These are phyloP conservation scores for Harpagifer antarcticus DNA, from an alignment of 2,797 vertebrate species.

Conservation along the genomic window DNA sequence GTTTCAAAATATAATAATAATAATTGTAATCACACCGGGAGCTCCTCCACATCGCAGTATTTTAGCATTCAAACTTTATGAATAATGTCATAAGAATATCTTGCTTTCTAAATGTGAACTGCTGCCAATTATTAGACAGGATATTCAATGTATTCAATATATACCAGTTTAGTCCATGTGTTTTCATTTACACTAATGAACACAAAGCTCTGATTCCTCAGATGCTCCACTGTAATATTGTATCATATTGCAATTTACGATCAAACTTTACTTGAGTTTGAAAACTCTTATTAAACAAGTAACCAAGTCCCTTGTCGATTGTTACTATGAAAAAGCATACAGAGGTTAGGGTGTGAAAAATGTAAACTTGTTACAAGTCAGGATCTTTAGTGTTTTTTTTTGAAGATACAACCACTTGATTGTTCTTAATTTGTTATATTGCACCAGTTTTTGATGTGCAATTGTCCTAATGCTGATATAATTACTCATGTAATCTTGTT, in stretches of 20 bases:
- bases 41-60: constrained; percentile 19
- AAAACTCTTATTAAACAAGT: constrained; percentile 20
- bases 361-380: constrained; percentile 53
- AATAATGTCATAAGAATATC: constrained; percentile 37
- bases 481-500: constrained; percentile 71
- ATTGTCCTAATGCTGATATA: constrained; percentile 65
- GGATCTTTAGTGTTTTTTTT: constrained; percentile 52
- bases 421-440: constrained; percentile 64
- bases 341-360: constrained; percentile 41
- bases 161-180: constrained; percentile 10
- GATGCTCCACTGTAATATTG: constrained; percentile 24
- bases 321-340: constrained; percentile 30
- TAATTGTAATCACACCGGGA: neutral
- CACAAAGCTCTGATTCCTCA: constrained; percentile 13
- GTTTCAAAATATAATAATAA: constrained; percentile 14
- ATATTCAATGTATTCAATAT: constrained; percentile 20
- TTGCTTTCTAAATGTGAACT: constrained; percentile 45
- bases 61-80: constrained; percentile 8
- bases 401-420: constrained; percentile 42
- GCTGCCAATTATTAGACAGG: constrained; percentile 43
- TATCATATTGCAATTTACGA: constrained; percentile 30
- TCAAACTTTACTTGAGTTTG: constrained; percentile 26
- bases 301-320: constrained; percentile 31
- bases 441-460: constrained; percentile 74
- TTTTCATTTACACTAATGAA: constrained; percentile 27